Evolutionary conservation across 2,888 invertebrate genomes (phyloP).

Genomic region (Prionchulus punctatus): DNA sequence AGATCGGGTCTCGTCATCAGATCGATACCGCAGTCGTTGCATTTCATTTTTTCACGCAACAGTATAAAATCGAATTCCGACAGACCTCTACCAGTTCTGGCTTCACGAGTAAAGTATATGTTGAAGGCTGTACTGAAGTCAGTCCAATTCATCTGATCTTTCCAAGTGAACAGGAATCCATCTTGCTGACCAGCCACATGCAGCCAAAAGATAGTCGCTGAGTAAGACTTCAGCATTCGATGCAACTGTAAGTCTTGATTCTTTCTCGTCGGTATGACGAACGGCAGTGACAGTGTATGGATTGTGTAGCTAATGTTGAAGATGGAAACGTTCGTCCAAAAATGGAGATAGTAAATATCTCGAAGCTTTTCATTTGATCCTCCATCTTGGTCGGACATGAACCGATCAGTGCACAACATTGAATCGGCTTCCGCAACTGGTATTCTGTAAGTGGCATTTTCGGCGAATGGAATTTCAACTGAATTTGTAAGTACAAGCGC

Average conservation of each 20-base stretch:
- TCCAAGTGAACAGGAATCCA: conserved; percentile 23
- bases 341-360: neutral
- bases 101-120: conserved; percentile 25
- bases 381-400: neutral
- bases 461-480: neutral
- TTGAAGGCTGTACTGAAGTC: conserved; percentile 26
- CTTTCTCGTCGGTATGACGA: conserved; percentile 26
- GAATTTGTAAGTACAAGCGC: neutral
- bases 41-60: conserved; percentile 25
- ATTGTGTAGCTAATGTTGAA: conserved; percentile 14
- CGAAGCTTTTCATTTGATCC: neutral
- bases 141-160: conserved; percentile 26
- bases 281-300: conserved; percentile 28
- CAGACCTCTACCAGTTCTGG: conserved; percentile 22
- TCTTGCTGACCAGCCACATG: conserved; percentile 24
- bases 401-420: neutral
- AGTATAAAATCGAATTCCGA: conserved; percentile 25
- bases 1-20: conserved; percentile 8
- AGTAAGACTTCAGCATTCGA: conserved; percentile 30
- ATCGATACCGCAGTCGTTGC: conserved; percentile 20
- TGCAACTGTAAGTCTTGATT: conserved; percentile 32
- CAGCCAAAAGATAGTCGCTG: conserved; percentile 29
- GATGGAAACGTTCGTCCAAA: neutral
- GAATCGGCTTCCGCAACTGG: neutral
- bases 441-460: neutral